Base-by-base conservation (phyloP, 2,888 invertebrate species). In the Drosophila histrio region DNA sequence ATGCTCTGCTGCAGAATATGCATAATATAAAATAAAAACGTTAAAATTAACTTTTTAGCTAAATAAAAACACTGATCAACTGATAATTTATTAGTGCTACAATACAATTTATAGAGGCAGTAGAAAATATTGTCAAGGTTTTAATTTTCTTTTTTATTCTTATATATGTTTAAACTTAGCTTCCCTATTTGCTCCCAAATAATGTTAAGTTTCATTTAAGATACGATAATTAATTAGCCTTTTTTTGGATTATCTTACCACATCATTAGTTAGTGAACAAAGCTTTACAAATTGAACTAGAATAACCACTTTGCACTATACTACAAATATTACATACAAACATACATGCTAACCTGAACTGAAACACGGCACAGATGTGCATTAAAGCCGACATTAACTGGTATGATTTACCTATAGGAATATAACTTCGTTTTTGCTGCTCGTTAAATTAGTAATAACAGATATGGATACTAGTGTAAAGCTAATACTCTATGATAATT, bases 21-120 rank as follows among this genome's bases (percentile, higher is more conserved):
- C 59, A 64, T 46, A 24, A 58, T 60, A 47, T 47, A 57, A 77
- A 58, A 60, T 19, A 22, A 59, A 58, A 5, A 28, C 22, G n/a
- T 58, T 58, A 49, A 83, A 75, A 79, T 58, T 59, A 30, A 70
- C 43, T 24, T 63, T 76, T 87, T 80, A 81, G 75, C 65, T 57
- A 73, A 63, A 63, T 46, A 32, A 62, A 61, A 52, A 39, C 15
- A 17, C 26, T 11, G 22, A 36, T 17, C 1, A 24, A 36, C 15
- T 34, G 17, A 49, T 77, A 56, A 58, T 72, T 77, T 49, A 50
- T 52, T 28, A 24, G 7, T 24, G 13, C 6, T 15, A 21, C 13
- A 2, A 1, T 21, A 41, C n/a, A 39, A 19, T 21, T 39, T 30
- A 30, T 1, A 11, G 3, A 15, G 24, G n/a, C 2, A 26, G 44